Conservation (phyloP, 2,888 invertebrate species). For the Meiosimyza platycephala region DNA sequence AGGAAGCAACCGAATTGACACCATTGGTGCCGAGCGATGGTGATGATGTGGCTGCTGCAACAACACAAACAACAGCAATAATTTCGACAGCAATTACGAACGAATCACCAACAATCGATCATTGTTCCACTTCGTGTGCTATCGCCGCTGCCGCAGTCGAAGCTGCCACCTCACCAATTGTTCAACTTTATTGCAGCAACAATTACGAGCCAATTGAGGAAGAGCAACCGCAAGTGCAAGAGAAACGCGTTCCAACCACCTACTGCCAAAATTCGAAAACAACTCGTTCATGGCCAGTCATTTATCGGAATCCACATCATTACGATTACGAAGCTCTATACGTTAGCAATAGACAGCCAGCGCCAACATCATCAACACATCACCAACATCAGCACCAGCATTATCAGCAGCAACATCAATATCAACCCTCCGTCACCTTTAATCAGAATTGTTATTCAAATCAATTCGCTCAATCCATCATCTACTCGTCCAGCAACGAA, state of each 20-base stretch:
- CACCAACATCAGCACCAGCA: constrained; percentile 35
- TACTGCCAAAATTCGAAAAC: constrained; percentile 66
- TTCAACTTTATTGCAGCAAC: constrained; percentile 28
- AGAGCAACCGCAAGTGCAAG: constrained; percentile 27
- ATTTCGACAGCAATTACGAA: constrained; percentile 1
- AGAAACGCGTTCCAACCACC: constrained; percentile 49
- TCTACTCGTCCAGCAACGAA: constrained; percentile 63
- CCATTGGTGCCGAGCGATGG: constrained; percentile 49
- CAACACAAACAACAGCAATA: constrained; percentile 28
- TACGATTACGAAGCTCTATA: constrained; percentile 67
- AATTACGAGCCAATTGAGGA: not conserved
- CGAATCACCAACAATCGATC: not conserved
- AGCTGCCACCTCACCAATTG: constrained; percentile 42
- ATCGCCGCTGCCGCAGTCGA: constrained; percentile 42
- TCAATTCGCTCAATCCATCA: constrained; percentile 62
- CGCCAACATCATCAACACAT: constrained; percentile 28
- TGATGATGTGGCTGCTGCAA: constrained; percentile 30
- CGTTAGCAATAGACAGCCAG: constrained; percentile 51
- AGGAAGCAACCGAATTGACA: constrained; percentile 57
- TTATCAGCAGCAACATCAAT: constrained; percentile 39
- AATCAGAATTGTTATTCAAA: constrained; percentile 63
- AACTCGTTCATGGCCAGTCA: constrained; percentile 67
- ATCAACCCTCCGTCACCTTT: constrained; percentile 44
- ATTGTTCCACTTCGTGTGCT: constrained; percentile 22
- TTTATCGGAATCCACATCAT: constrained; percentile 66